Evolutionary conservation across 1,140 invertebrate genomes (phyloP), one percentile per base, ranked within the genome.

Genomic region (Caerostris darwini): DNA sequence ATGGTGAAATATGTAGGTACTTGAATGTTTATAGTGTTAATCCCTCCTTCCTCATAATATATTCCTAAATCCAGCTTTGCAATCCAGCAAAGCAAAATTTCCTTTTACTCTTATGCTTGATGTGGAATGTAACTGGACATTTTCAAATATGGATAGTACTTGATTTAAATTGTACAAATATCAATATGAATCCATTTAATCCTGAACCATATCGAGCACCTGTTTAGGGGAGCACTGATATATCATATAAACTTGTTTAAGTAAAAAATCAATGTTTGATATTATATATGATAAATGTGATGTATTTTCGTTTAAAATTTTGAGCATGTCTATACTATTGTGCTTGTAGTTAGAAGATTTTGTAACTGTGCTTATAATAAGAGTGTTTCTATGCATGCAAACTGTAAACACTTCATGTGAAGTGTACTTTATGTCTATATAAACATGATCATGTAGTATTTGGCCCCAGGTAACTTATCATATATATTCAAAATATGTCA

Each of bases 221-320:
- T 83, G 82, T 83, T 83, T n/a, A 83, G 34, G 56, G 56, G 82
- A 83, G 54, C 82, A 83, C 82, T 58, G 82, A 53, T 83, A 14
- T 83, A 83, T 58, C 82, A 83, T 83, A 83, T 57, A 58, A 83
- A 83, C 17, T 83, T 83, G 82, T 83, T 83, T 8, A 83, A 7
- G 5, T 56, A 19, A 12, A 50, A 77, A 19, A 77, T 77, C 53
- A 77, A 77, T 53, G 53, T 77, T 77, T 77, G 82, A 58, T 83
- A 83, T 58, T 83, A n/a, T 34, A 58, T 83, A 54, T 83, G 54
- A 83, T 83, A n/a, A 57, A 58, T 83, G 82, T 83, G 54, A 83
- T 83, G 82, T 83, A 83, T 83, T 83, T 83, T 83, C 82, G 54
- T 83, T 83, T 83, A 83, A 7, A 19, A 56, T 83, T 81, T 83